Conservation (phyloP, 2,797 vertebrate genomes). For the Esox masquinongy region DNA sequence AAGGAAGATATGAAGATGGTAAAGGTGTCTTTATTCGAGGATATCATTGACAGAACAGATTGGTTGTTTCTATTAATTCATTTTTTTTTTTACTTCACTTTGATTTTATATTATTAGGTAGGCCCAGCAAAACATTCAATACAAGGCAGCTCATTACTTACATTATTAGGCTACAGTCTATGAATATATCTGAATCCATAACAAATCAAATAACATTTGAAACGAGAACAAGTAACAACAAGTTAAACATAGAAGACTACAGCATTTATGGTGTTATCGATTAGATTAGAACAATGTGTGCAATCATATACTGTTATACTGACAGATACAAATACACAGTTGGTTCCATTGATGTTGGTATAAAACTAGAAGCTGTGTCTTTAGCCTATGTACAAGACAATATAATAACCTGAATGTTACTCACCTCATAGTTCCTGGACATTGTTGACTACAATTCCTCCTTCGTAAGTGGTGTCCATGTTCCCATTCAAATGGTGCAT, state of each 20-base stretch:
- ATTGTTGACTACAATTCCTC: conserved; percentile 75
- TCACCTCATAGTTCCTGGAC: conserved; percentile 83
- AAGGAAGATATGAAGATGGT: conserved; percentile 8
- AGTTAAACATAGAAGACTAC: not conserved
- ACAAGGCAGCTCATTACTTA: conserved; percentile 25
- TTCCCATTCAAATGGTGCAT: conserved; percentile 70
- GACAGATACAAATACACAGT: no score
- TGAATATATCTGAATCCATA: no score
- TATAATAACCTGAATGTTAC: conserved; percentile 19
- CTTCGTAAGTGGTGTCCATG: conserved; percentile 71
- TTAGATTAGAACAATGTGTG: no score
- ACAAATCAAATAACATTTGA: no score
- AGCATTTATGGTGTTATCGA: not conserved
- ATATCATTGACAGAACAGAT: not conserved
- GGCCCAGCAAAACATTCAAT: not conserved
- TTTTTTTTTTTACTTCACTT: not conserved
- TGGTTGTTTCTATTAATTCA: not conserved
- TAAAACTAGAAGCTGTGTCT: no score
- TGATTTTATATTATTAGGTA: not conserved
- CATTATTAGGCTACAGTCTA: not conserved
- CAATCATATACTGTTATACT: no score
- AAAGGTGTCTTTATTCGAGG: not conserved
- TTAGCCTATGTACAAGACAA: no score
- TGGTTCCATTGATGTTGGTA: no score
- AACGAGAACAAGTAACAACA: no score